phyloP scores from a whole-genome alignment of 2,888 invertebrate species.

The Polydrusus tereticollis region DNA sequence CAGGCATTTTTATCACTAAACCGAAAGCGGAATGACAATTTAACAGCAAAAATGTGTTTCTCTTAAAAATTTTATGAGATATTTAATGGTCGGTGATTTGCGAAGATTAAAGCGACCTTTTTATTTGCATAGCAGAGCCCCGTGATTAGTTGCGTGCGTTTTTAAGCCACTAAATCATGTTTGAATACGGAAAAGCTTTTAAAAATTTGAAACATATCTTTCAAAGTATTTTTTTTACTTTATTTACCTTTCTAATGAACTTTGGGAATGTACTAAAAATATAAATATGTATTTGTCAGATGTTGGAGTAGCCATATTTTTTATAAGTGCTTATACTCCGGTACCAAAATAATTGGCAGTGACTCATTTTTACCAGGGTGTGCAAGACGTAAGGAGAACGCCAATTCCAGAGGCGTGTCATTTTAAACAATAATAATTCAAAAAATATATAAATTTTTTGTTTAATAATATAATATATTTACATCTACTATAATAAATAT shows the following conservation, averaged over 20 bases:
- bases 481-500: too few relatives aligned
- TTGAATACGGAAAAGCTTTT: neutral
- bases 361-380: too few relatives aligned
- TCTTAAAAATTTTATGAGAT: neutral
- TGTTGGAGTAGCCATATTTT: too few relatives aligned
- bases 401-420: too few relatives aligned
- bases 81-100: neutral
- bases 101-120: neutral
- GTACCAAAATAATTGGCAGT: too few relatives aligned
- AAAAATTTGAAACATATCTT: neutral
- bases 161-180: neutral
- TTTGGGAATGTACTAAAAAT: neutral
- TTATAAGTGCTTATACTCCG: too few relatives aligned
- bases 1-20: too few relatives aligned
- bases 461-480: too few relatives aligned
- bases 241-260: neutral
- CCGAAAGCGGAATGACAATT: neutral
- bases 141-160: neutral
- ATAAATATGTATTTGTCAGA: neutral
- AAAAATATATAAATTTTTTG: too few relatives aligned
- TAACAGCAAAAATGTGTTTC: neutral
- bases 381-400: too few relatives aligned
- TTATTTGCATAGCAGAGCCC: neutral
- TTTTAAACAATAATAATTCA: too few relatives aligned
- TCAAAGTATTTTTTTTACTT: neutral